Conservation (phyloP, 2,113 vertebrate genomes). For the Bothrops jararaca region DNA sequence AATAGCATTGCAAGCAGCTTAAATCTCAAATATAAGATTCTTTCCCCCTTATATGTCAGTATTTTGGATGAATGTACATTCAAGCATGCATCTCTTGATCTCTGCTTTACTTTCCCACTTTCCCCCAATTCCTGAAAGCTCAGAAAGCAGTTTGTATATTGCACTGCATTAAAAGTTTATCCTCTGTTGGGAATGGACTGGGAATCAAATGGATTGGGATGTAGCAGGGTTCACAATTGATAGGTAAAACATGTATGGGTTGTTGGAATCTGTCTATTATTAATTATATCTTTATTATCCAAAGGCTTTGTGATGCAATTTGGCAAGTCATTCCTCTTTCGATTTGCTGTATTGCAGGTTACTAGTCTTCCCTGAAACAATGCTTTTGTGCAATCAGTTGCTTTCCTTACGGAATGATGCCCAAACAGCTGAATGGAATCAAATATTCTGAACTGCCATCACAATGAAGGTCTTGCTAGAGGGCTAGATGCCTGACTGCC, state of each 20-base stretch:
- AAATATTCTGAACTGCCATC: not conserved
- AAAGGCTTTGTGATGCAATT: not conserved
- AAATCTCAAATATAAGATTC: not conserved
- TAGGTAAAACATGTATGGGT: not conserved
- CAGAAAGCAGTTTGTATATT: not conserved
- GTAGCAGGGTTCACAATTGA: not conserved
- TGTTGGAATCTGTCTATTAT: fast-evolving
- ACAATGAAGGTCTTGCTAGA: fast-evolving
- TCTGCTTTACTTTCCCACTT: not conserved
- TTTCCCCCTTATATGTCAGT: not conserved
- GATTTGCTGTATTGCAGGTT: not conserved
- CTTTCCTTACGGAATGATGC: not conserved
- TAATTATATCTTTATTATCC: not conserved
- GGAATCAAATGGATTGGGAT: not conserved
- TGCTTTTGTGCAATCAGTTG: not conserved
- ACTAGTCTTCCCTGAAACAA: fast-evolving
- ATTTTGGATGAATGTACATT: not conserved
- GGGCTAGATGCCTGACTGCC: not conserved
- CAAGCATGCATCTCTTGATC: not conserved
- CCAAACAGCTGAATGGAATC: fast-evolving
- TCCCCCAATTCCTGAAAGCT: not conserved
- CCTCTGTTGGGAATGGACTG: not conserved
- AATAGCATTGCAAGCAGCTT: not conserved
- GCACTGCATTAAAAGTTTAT: not conserved
- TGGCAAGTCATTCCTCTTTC: not conserved